A percentile compares a stretch with the other conserved stretches of the same genome.
Conservation (phyloP, 1,140 invertebrate genomes). For the Lepeophtheirus salmonis region DNA sequence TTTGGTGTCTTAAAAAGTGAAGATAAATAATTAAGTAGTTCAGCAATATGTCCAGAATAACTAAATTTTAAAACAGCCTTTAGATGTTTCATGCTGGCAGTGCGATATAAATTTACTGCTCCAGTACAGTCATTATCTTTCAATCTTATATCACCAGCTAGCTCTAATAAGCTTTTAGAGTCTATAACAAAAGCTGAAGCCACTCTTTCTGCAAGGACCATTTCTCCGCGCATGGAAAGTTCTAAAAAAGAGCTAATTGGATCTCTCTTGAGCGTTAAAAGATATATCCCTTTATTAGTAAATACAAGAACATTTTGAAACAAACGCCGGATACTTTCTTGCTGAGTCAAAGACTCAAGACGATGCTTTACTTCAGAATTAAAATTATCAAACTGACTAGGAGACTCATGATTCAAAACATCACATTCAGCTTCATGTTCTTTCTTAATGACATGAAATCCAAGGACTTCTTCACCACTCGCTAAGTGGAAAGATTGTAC, state of each 20-base stretch:
- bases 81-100: background rate
- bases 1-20: conserved; percentile 6
- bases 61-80: conserved; percentile 7
- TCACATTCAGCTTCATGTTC: too few species aligned
- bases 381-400: background rate
- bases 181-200: background rate
- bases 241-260: background rate
- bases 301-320: background rate
- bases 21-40: background rate
- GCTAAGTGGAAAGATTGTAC: conserved; percentile 5
- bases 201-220: background rate
- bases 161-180: conserved; percentile 1
- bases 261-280: background rate
- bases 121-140: background rate
- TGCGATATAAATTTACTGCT: background rate
- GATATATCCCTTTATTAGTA: background rate
- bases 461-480: background rate
- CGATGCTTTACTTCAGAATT: background rate
- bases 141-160: conserved; percentile 3
- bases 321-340: background rate
- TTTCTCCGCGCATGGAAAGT: background rate
- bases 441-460: background rate
- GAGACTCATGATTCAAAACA: background rate
- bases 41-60: conserved; percentile 2
- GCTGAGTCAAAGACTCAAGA: background rate